Evolutionary conservation across 1,140 invertebrate genomes (phyloP), one percentile per base, ranked within the genome.

Genomic region (Aphis gossypii): DNA sequence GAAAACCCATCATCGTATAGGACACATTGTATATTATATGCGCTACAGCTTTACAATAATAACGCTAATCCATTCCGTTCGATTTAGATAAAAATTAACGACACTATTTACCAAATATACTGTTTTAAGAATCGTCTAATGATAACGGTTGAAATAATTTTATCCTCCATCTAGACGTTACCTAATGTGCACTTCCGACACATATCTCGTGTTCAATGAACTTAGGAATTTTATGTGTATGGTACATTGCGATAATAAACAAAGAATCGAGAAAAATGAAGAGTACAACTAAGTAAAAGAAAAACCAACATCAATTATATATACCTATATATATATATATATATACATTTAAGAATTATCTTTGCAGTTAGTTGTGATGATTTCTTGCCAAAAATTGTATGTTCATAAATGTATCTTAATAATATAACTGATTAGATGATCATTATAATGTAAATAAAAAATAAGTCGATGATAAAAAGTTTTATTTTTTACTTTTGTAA

Each of bases 201-300:
- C 60, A n/a, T 76, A 76, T 76, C 60, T 76, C 60, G 60, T 76
- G 60, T 76, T 76, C 60, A 76, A 76, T 76, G 60, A 76, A 76
- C 30, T 76, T 76, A 2, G 60, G 60, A 35, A 76, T 76, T 76
- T 76, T 76, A 76, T 76, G 60, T 35, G 60, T 0, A 76, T 76
- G 60, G 60, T 18, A n/a, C 60, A 76, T 18, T 76, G 14, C n/a
- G 60, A 76, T 76, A 76, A n/a, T 76, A 18, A 76, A 76, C 30
- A 76, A 76, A 76, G 30, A 30, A 14, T n/a, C 60, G 14, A 76
- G 30, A n/a, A n/a, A 76, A 76, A 76, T 76, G n/a, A 76, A 76
- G 30, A 6, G 14, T n/a, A 76, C 60, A 68, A 68, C n/a, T 4
- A n/a, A 76, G 60, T 5, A 76, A 76, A 6, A 76, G 30, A 76